Evolutionary conservation across 2,888 invertebrate genomes (phyloP).

Genomic region (Campoplex nolae): DNA sequence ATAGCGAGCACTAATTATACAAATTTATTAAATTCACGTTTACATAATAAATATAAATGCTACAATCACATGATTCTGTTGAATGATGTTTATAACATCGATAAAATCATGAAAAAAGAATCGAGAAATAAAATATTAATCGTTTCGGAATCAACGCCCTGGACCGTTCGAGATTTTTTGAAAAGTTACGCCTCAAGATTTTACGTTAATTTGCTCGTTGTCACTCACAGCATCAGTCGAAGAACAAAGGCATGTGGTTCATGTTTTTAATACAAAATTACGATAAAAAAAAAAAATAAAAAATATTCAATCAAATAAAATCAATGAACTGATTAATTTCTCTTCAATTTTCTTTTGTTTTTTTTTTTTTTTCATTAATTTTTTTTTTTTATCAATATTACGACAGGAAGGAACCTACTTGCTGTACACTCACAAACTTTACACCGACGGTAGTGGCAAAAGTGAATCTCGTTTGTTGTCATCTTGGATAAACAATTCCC

Average conservation of each 20-base stretch:
- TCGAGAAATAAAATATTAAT: conserved; percentile 88
- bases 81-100: conserved; percentile 87
- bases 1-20: conserved; percentile 18
- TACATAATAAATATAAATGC: conserved; percentile 84
- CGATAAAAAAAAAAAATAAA: neutral
- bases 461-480: conserved; percentile 89
- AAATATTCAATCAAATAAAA: neutral
- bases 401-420: conserved; percentile 89
- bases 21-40: neutral
- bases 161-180: conserved; percentile 91
- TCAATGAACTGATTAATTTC: neutral
- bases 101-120: conserved; percentile 88
- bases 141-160: conserved; percentile 90
- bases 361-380: neutral
- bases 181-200: conserved; percentile 87
- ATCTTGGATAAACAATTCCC: conserved; percentile 89
- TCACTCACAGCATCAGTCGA: conserved; percentile 88
- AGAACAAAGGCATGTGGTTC: conserved; percentile 72
- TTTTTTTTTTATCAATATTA: conserved; percentile 13
- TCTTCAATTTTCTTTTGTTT: neutral
- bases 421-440: conserved; percentile 91
- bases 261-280: neutral
- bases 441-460: conserved; percentile 90
- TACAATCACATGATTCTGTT: conserved; percentile 89
- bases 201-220: conserved; percentile 90